phyloP scores from a whole-genome alignment of 1,140 invertebrate species.

The Trichonephila clavipes region DNA sequence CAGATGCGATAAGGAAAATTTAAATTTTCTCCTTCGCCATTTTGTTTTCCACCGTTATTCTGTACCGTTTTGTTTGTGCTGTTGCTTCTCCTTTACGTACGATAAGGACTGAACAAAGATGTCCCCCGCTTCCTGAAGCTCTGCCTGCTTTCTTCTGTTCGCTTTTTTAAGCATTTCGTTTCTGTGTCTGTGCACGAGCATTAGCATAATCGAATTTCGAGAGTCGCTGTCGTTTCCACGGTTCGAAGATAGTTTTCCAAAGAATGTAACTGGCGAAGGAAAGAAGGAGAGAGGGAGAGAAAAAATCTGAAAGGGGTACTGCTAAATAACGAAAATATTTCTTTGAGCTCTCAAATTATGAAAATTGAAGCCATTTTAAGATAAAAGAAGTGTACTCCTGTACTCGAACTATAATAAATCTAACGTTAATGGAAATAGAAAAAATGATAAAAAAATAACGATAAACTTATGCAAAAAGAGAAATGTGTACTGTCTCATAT shows the following conservation, averaged over 20 bases:
- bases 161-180: constrained; percentile 73
- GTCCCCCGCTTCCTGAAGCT: constrained; percentile 22
- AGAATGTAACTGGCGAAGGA: constrained; percentile 20
- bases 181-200: constrained; percentile 57
- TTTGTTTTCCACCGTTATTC: constrained; percentile 43
- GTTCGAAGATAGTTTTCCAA: constrained; percentile 44
- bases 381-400: neutral
- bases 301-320: neutral
- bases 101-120: constrained; percentile 70
- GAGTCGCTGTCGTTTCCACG: constrained; percentile 46
- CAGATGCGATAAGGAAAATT: constrained; percentile 73
- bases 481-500: no score
- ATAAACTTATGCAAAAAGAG: no score
- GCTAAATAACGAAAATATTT: constrained; percentile 62
- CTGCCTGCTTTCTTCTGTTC: neutral
- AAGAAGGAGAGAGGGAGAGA: no score
- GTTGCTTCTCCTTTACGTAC: constrained; percentile 23
- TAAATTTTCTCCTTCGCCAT: constrained; percentile 47
- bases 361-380: constrained; percentile 67
- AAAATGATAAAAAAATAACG: neutral
- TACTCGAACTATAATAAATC: constrained; percentile 13
- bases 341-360: constrained; percentile 54
- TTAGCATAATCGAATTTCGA: constrained; percentile 73
- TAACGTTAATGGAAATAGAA: constrained; percentile 44
- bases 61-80: constrained; percentile 44